Conservation (phyloP, 1,140 invertebrate genomes). For the Dinoponera quadriceps region DNA sequence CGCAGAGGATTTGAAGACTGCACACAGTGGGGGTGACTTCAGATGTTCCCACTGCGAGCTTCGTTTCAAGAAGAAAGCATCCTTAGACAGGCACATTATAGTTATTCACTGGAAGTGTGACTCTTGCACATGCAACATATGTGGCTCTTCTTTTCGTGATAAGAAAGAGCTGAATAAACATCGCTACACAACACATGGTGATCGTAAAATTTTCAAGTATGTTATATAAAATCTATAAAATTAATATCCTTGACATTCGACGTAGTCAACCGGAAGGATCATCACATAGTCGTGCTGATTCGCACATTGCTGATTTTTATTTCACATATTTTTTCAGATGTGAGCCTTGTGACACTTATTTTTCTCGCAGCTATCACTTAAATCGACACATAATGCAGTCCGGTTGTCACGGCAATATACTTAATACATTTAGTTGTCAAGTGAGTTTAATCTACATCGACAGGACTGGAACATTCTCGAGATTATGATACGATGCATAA, state of each 20-base stretch:
- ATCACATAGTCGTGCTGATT: constrained; percentile 52
- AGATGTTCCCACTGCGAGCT: constrained; percentile 85
- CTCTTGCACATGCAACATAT: constrained; percentile 84
- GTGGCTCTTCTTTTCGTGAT: constrained; percentile 84
- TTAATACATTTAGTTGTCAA: constrained; percentile 87
- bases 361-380: constrained; percentile 91
- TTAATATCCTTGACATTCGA: constrained; percentile 2
- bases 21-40: constrained; percentile 84
- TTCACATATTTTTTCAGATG: constrained; percentile 84
- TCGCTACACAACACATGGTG: constrained; percentile 83
- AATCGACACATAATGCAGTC: constrained; percentile 91
- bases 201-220: constrained; percentile 79
- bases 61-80: constrained; percentile 85
- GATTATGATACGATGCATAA: background rate
- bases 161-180: constrained; percentile 86
- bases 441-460: constrained; percentile 78
- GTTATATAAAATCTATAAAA: constrained; percentile 36
- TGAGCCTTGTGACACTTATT: constrained; percentile 88
- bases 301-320: background rate
- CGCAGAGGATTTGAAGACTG: constrained; percentile 85
- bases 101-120: constrained; percentile 85
- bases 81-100: constrained; percentile 84
- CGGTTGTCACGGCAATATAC: constrained; percentile 89
- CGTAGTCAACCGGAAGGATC: constrained; percentile 50
- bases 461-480: background rate